phyloP scores from a whole-genome alignment of 2,113 vertebrate genomes.

The Proterorhinus semilunaris region DNA sequence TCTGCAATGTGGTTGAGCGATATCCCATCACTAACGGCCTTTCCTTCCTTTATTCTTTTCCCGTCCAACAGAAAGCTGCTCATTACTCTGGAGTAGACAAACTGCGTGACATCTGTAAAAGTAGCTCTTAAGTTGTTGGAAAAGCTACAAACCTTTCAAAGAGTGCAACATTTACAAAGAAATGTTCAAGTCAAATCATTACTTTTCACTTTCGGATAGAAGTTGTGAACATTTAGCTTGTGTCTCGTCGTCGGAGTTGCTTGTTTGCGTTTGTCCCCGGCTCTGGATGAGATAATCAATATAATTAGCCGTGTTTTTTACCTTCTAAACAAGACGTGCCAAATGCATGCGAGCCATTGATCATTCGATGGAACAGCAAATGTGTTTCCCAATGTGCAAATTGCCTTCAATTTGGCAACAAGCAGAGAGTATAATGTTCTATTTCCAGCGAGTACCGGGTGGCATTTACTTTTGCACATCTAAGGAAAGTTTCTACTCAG shows the following conservation, averaged over 20 bases:
- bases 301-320: constrained; percentile 12
- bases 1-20: no score
- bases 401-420: constrained; percentile 15
- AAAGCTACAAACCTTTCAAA: neutral
- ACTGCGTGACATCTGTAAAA: neutral
- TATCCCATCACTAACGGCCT: neutral
- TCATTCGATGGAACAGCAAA: constrained; percentile 8
- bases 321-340: neutral
- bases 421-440: constrained; percentile 4
- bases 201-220: neutral
- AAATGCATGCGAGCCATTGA: neutral
- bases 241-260: neutral
- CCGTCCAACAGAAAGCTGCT: neutral
- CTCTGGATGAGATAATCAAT: neutral
- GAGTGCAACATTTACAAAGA: neutral
- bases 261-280: constrained; percentile 3
- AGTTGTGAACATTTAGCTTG: neutral
- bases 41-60: neutral
- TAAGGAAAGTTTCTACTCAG: neutral
- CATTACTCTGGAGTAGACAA: neutral
- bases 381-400: constrained; percentile 8
- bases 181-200: neutral
- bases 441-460: constrained; percentile 47
- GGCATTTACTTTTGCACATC: neutral
- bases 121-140: neutral